Evolutionary conservation across 2,113 vertebrate species (phyloP).

Genomic region (Scophthalmus maximus): DNA sequence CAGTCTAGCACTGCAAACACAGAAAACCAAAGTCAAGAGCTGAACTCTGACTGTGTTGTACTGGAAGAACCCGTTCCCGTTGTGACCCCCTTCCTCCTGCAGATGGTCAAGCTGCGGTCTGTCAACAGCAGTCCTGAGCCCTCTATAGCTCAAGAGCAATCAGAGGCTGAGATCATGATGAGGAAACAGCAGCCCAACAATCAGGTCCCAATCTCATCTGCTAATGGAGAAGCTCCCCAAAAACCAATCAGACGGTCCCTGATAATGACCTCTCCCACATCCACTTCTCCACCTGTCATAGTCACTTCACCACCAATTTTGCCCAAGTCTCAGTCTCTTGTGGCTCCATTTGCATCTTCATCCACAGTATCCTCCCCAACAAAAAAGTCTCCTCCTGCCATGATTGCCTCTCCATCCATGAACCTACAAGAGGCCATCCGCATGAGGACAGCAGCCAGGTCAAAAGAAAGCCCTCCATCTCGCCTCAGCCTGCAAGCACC

Average conservation of each 20-base stretch:
- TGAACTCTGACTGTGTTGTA: slow-evolving; percentile 67
- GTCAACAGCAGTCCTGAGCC: slow-evolving; percentile 70
- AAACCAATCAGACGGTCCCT: slow-evolving; percentile 89
- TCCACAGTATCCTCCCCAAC: slow-evolving; percentile 56
- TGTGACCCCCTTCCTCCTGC: slow-evolving; percentile 87
- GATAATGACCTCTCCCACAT: slow-evolving; percentile 53
- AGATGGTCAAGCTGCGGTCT: slow-evolving; percentile 89
- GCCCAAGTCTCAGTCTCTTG: slow-evolving; percentile 36
- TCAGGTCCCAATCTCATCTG: slow-evolving; percentile 6
- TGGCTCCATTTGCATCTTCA: slow-evolving; percentile 35
- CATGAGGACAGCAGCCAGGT: slow-evolving; percentile 86
- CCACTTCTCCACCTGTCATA: slow-evolving; percentile 32
- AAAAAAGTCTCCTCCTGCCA: slow-evolving; percentile 76
- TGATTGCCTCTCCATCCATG: slow-evolving; percentile 73
- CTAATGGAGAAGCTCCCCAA: slow-evolving; percentile 80
- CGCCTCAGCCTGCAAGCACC: slow-evolving; percentile 67
- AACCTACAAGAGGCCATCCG: slow-evolving; percentile 88
- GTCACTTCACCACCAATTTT: slow-evolving; percentile 13
- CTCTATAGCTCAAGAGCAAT: slow-evolving; percentile 39
- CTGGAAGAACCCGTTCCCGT: slow-evolving; percentile 82
- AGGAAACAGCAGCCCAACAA: slow-evolving; percentile 21
- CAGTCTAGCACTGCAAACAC: slow-evolving; percentile 32
- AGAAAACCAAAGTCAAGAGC: slow-evolving; percentile 70
- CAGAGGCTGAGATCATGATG: slow-evolving; percentile 41
- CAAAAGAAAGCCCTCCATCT: slow-evolving; percentile 53